Base-by-base conservation (phyloP, 2,113 vertebrate genomes). In the Anhinga anhinga region DNA sequence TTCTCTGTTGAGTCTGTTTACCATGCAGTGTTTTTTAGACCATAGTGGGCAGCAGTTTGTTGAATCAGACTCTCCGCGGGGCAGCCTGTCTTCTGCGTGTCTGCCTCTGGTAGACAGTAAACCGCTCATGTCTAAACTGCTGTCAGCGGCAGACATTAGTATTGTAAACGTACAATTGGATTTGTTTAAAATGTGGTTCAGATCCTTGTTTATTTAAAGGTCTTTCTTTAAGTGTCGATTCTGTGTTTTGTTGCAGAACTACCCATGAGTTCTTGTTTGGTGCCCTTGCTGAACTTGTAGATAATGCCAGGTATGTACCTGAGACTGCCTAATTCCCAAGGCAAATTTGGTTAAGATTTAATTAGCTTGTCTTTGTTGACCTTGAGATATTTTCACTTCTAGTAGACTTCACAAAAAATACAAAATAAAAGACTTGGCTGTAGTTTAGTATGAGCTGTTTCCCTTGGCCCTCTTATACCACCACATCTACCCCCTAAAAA, bases 251-350 rank as follows among this genome's bases (percentile, higher is more conserved):
- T 98, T 98, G 88, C 97, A 99, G 99, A 97, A 99, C 99, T 83
- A 99, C 99, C 44, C 99, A 99, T 20, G 99, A 99, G 97, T 99
- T 99, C 97, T 98, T 99, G 88, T 99, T 99, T 98, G 99, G 99
- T 95, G 99, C 99, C 71, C 98, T 99, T 98, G 99, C 99, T 72
- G 99, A 99, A 95, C 98, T 99, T 92, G 99, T 99, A 94, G 99
- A 99, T 98, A 99, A 99, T 91, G 99, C 99, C 95, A 99, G 99
- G 99, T 99, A 99, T 23, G 98, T 98, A 86, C 45, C 61, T 23
- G 49, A 82, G n/a, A 77, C 50, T 25, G 6, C 40, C 10, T 25
- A 30, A 67, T 85, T 78, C 26, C 26, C 10, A 23, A 27, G 25
- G 19, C 36, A 42, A 59, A 50, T 82, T 58, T 3, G 1, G n/a